phyloP scores from a whole-genome alignment of 2,113 vertebrate genomes.

The Neotoma lepida region DNA sequence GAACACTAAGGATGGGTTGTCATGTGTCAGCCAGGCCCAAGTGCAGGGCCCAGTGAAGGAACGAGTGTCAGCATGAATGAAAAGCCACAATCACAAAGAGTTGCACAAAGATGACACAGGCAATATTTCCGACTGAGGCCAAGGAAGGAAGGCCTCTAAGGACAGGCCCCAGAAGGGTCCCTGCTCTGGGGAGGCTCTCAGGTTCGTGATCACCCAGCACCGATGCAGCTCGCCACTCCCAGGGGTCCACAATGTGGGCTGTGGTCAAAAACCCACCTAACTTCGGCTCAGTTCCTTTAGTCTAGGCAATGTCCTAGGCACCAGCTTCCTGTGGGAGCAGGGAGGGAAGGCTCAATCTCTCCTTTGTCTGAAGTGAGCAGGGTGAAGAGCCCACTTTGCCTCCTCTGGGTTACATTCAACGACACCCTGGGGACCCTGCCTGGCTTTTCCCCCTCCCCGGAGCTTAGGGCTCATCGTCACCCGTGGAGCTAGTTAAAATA shows the following conservation, averaged over 20 bases:
- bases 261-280: neutral
- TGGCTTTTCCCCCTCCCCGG: neutral
- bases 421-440: neutral
- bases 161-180: neutral
- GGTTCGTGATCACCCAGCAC: too few relatives aligned
- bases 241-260: neutral
- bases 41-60: neutral
- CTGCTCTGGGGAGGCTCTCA: too few relatives aligned
- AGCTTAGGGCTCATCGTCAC: neutral
- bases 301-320: neutral
- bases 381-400: neutral
- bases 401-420: neutral
- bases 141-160: neutral
- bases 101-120: constrained; percentile 51
- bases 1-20: constrained; percentile 50
- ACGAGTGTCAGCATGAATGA: constrained; percentile 13
- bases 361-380: neutral
- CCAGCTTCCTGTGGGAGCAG: neutral
- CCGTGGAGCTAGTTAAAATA: neutral
- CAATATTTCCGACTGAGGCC: constrained; percentile 31
- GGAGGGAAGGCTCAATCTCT: neutral
- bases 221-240: too few relatives aligned
- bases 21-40: neutral
- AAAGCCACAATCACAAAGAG: constrained; percentile 45
- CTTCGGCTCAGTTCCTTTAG: neutral